These are phyloP conservation scores for Euplexia lucipara DNA, from an alignment of 2,888 invertebrate species.

Conservation along the genomic window DNA sequence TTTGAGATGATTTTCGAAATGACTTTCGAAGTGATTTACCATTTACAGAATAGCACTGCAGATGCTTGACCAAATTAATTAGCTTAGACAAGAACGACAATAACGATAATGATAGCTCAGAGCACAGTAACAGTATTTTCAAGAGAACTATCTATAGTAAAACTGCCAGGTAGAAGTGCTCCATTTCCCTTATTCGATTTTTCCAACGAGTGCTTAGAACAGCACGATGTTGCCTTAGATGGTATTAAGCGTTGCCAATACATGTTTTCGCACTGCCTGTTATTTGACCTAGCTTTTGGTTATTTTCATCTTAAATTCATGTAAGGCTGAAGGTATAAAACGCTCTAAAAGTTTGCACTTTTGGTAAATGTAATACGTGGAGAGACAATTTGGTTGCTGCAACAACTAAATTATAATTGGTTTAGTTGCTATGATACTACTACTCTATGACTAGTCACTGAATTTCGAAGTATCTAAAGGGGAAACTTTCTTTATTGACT, in stretches of 20 bases:
- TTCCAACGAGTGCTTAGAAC: conserved; percentile 37
- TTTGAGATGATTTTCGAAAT: no score
- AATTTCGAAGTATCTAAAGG: background rate
- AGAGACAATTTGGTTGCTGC: background rate
- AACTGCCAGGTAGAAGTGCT: conserved; percentile 19
- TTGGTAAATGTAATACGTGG: background rate
- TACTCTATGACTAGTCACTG: background rate
- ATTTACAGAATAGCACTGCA: no score
- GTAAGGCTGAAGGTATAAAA: conserved; percentile 2
- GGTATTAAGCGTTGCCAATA: conserved; percentile 49
- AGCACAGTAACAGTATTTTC: conserved; percentile 28
- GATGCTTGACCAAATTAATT: no score
- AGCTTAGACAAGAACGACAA: no score
- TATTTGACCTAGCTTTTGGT: conserved; percentile 52
- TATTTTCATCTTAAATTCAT: conserved; percentile 29
- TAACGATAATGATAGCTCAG: background rate
- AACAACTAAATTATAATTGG: background rate
- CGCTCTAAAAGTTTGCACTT: background rate
- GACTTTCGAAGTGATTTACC: no score
- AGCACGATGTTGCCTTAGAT: conserved; percentile 49
- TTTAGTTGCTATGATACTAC: background rate
- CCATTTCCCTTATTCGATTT: conserved; percentile 52
- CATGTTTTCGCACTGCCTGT: conserved; percentile 43
- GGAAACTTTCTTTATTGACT: background rate
- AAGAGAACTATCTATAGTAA: conserved; percentile 5